Percentiles rank a stretch among this genome's conserved stretches.
phyloP scores from a whole-genome alignment of 2,113 vertebrate species.

The Bos indicus region DNA sequence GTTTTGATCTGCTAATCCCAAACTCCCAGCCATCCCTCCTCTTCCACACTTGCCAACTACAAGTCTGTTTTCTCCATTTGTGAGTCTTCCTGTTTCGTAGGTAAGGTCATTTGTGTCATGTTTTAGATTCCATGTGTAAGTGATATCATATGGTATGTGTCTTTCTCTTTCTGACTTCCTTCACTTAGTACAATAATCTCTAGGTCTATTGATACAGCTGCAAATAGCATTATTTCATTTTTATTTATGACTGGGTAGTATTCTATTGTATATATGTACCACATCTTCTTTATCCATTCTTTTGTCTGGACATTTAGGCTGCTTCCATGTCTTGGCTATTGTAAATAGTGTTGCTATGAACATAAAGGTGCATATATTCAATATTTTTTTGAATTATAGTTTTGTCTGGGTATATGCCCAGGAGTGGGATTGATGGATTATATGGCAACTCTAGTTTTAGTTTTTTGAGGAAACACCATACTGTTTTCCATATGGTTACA shows the following conservation, averaged over 20 bases:
- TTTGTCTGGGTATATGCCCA: neutral
- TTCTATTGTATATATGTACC: neutral
- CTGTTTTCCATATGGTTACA: neutral
- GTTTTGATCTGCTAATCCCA: neutral
- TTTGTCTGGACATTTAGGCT: neutral
- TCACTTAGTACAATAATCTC: neutral
- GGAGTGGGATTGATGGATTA: neutral
- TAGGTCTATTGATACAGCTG: neutral
- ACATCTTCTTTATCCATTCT: neutral
- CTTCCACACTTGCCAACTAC: neutral
- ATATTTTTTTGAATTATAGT: neutral
- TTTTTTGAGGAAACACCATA: neutral
- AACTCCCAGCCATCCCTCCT: neutral
- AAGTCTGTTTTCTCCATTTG: neutral
- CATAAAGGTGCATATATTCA: neutral
- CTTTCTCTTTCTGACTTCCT: neutral
- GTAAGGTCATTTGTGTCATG: neutral
- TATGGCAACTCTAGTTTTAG: neutral
- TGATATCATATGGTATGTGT: neutral
- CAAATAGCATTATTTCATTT: neutral
- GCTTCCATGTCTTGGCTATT: neutral
- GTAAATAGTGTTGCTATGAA: neutral
- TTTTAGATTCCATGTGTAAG: neutral
- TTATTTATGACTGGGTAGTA: neutral
- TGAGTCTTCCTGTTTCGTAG: neutral